phyloP scores from a whole-genome alignment of 2,113 vertebrate species.

The Dicerorhinus sumatrensis region DNA sequence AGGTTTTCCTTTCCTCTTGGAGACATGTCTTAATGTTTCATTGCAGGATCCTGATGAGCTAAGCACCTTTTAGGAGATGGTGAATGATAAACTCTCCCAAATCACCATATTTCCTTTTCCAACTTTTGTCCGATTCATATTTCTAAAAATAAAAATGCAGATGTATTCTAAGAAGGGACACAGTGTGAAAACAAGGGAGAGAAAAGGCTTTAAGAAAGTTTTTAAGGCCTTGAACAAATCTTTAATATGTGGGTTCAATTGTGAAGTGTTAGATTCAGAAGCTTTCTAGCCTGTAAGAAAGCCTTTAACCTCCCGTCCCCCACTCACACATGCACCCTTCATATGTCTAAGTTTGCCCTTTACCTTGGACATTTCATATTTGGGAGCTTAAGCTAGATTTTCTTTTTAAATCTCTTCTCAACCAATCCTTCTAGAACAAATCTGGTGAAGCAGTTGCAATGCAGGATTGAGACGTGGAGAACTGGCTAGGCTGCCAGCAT shows the following conservation, averaged over 20 bases:
- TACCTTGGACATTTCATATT: not conserved
- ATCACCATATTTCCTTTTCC: not conserved
- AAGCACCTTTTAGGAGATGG: not conserved
- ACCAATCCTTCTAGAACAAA: not conserved
- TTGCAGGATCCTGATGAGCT: not conserved
- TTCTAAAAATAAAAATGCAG: not conserved
- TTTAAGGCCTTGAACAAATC: not conserved
- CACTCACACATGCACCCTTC: not conserved
- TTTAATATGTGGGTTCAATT: not conserved
- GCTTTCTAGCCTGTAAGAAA: not conserved
- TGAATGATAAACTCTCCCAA: not conserved
- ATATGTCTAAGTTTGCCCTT: not conserved
- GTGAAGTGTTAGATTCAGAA: not conserved
- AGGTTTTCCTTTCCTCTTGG: not conserved
- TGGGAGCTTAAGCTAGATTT: not conserved
- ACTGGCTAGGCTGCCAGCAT: too few relatives aligned
- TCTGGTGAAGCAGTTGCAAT: not conserved
- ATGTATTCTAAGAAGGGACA: not conserved
- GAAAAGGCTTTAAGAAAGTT: not conserved
- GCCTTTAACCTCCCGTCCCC: not conserved
- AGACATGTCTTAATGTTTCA: not conserved
- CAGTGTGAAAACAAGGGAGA: not conserved
- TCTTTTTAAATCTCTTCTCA: not conserved
- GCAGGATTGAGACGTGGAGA: not conserved
- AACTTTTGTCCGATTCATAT: not conserved